These are phyloP conservation scores for Naso thynnoides DNA, from an alignment of 2,797 vertebrate genomes.

Conservation along the genomic window DNA sequence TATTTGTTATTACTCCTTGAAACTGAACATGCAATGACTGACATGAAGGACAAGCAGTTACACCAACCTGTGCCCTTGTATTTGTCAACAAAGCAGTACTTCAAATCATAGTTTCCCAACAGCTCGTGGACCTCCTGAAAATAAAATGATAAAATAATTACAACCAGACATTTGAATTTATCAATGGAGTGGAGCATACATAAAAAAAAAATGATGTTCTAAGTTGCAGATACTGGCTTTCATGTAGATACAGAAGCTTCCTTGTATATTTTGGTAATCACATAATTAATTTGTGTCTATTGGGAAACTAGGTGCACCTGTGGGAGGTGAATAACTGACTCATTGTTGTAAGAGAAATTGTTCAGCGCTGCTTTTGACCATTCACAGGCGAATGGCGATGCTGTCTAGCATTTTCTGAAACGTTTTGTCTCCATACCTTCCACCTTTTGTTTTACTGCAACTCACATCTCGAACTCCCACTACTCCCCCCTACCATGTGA, in stretches of 20 bases:
- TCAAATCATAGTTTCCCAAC: conserved; percentile 91
- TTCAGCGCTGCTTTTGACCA: conserved; percentile 70
- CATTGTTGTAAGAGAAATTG: conserved; percentile 76
- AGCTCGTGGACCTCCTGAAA: conserved; percentile 94
- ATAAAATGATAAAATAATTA: conserved; percentile 22
- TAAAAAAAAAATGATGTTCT: not conserved
- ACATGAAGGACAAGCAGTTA: not conserved
- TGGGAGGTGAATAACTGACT: conserved; percentile 42
- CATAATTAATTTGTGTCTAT: conserved; percentile 31
- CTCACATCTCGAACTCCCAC: conserved; percentile 80
- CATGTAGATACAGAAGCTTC: not conserved
- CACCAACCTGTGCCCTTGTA: conserved; percentile 96
- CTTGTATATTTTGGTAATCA: conserved; percentile 9
- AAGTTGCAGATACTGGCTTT: not conserved
- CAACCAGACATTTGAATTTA: not conserved
- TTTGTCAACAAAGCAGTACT: conserved; percentile 98
- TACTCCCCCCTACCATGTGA: conserved; percentile 17
- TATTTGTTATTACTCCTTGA: not conserved
- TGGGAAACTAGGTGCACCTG: conserved; percentile 55
- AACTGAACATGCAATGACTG: not conserved
- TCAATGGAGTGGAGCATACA: not conserved
- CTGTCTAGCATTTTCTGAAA: conserved; percentile 85
- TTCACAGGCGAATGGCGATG: conserved; percentile 72
- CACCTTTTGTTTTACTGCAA: conserved; percentile 78
- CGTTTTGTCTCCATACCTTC: conserved; percentile 82